These are phyloP conservation scores for Micrastur ruficollis DNA, from an alignment of 2,797 vertebrate genomes.

Conservation along the genomic window DNA sequence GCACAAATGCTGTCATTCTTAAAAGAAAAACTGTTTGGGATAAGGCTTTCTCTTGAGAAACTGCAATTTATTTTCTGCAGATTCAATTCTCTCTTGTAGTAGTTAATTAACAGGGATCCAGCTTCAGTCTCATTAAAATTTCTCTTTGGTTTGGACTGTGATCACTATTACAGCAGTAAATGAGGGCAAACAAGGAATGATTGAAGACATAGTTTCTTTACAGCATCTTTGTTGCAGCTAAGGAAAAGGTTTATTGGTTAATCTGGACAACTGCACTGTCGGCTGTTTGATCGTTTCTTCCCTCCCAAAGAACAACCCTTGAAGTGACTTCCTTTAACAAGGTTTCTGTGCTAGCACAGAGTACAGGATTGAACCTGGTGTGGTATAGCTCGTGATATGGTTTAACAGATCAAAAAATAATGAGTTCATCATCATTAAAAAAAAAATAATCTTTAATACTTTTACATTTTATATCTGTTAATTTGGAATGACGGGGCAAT, in stretches of 20 bases:
- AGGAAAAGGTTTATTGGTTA: neutral
- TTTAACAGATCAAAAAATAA: neutral
- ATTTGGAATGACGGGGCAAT: neutral
- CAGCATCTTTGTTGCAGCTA: neutral
- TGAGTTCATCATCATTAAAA: neutral
- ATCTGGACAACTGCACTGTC: neutral
- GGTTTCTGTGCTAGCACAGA: neutral
- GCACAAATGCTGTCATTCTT: neutral
- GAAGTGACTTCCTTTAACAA: neutral
- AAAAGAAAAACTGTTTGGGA: neutral
- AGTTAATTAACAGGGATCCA: neutral
- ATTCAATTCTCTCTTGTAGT: neutral
- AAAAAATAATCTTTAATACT: neutral
- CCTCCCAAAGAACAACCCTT: neutral
- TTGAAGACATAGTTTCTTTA: neutral
- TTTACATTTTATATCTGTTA: neutral
- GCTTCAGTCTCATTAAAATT: neutral
- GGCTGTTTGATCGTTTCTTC: neutral
- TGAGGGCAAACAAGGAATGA: neutral
- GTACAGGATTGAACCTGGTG: neutral
- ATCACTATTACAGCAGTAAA: neutral
- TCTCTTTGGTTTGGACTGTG: neutral
- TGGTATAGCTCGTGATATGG: neutral
- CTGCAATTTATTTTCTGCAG: neutral
- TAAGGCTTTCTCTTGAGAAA: neutral